Evolutionary conservation across 2,797 vertebrate genomes (phyloP).

Genomic region (Chaunax sp.): DNA sequence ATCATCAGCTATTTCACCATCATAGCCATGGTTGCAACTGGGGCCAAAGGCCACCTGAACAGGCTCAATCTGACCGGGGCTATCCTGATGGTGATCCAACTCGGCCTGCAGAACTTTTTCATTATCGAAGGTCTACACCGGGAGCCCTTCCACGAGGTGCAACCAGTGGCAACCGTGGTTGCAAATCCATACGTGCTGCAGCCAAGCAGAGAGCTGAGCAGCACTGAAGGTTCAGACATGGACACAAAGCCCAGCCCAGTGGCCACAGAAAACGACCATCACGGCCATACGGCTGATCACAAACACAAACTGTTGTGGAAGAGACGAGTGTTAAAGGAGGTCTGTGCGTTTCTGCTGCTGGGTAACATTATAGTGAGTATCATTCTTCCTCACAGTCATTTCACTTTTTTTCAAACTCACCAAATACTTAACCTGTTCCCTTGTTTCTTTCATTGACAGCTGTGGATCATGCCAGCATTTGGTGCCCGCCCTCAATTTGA

Average conservation of each 20-base stretch:
- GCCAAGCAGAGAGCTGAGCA: constrained; percentile 72
- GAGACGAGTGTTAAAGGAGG: constrained; percentile 89
- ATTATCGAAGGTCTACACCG: constrained; percentile 95
- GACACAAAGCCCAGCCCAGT: constrained; percentile 34
- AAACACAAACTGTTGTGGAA: constrained; percentile 83
- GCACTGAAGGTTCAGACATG: constrained; percentile 27
- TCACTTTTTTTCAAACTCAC: background rate
- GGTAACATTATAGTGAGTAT: constrained; percentile 93
- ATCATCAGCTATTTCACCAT: constrained; percentile 94
- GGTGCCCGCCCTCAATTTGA: constrained; percentile 96
- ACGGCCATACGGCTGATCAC: constrained; percentile 23
- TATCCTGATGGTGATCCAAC: constrained; percentile 89
- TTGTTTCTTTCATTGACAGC: constrained; percentile 75
- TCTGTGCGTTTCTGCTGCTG: constrained; percentile 90
- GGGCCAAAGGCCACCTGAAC: constrained; percentile 77
- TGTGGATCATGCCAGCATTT: constrained; percentile 97
- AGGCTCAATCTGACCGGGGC: constrained; percentile 87
- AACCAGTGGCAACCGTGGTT: constrained; percentile 35
- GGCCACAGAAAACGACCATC: background rate
- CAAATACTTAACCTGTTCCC: constrained; percentile 8
- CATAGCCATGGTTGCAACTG: constrained; percentile 86
- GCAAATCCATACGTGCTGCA: constrained; percentile 74
- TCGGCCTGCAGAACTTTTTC: constrained; percentile 93
- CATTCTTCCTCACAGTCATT: background rate
- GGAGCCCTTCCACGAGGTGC: constrained; percentile 82